phyloP scores from a whole-genome alignment of 2,888 invertebrate species.

The Halocaridina rubra region DNA sequence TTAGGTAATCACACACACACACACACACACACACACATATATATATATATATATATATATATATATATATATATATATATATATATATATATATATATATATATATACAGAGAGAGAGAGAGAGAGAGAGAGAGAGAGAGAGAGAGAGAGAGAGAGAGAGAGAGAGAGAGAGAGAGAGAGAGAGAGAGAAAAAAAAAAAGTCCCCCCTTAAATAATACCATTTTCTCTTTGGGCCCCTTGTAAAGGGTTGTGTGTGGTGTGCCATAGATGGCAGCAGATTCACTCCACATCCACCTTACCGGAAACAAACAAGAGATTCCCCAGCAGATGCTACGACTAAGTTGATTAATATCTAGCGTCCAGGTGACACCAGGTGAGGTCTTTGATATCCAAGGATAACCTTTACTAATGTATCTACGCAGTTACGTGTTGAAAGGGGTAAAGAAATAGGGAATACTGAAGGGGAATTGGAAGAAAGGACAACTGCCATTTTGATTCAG shows the following conservation, averaged over 20 bases:
- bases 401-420: not conserved
- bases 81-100: not conserved
- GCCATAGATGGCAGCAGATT: not conserved
- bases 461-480: not conserved
- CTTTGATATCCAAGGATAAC: not conserved
- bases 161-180: not conserved
- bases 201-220: not conserved
- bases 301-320: not conserved
- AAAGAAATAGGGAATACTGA: not conserved
- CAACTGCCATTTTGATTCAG: constrained; percentile 4
- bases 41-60: not conserved
- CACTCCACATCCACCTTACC: not conserved
- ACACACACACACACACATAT: not conserved
- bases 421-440: not conserved
- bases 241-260: not conserved
- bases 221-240: not conserved
- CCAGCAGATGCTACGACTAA: not conserved
- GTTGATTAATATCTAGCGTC: not conserved
- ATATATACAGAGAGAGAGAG: not conserved
- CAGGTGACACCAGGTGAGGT: not conserved
- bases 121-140: not conserved
- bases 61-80: not conserved
- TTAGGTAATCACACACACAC: not conserved
- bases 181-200: not conserved
- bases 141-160: constrained; percentile 7